phyloP scores from a whole-genome alignment of 2,113 vertebrate species.

The Pica pica region DNA sequence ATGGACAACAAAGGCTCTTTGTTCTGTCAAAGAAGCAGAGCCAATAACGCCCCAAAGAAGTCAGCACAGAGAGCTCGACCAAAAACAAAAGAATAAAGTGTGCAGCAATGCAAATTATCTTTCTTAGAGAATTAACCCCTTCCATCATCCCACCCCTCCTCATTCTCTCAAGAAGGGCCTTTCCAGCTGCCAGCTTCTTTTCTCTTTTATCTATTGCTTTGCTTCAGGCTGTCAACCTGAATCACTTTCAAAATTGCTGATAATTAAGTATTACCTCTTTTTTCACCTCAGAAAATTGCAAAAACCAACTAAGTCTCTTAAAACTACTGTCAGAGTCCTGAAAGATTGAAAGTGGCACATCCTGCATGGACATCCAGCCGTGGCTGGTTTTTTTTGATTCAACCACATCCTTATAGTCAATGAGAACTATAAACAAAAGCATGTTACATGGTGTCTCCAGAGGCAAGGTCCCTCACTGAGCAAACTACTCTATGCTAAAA shows the following conservation, averaged over 20 bases:
- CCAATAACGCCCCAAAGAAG: not conserved
- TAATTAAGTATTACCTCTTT: not conserved
- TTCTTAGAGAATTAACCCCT: conserved; percentile 1
- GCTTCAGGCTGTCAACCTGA: not conserved
- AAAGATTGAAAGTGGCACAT: not conserved
- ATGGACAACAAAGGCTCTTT: conserved; percentile 36
- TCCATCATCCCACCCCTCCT: not conserved
- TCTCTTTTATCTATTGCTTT: not conserved
- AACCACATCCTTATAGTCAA: not conserved
- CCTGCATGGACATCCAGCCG: not conserved
- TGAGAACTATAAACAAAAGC: not conserved
- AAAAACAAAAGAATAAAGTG: conserved; percentile 35
- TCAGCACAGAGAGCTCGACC: not conserved
- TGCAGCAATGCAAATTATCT: conserved; percentile 25
- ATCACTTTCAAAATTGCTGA: not conserved
- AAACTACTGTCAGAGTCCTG: not conserved
- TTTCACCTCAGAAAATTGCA: not conserved
- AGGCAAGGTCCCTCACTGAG: not conserved
- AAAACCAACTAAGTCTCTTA: not conserved
- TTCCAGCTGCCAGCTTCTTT: not conserved
- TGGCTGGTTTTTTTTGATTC: not conserved
- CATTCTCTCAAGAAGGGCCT: not conserved
- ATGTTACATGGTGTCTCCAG: not conserved
- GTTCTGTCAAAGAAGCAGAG: conserved; percentile 24
- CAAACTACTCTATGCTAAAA: not conserved